Conservation (phyloP, 2,113 vertebrate genomes). For the Sus scrofa region T2T-Sscrofa CM000826.6:136259501-136260000, state of each 20-base stretch:
- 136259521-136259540: conserved; percentile 1
- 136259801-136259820: not conserved
- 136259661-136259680: not conserved
- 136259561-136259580: conserved; percentile 56
- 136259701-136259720: not conserved
- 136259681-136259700: not conserved
- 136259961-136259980: not conserved
- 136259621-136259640: not conserved
- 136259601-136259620: not conserved
- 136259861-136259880: not conserved
- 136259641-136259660: not conserved
- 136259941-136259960: not conserved
- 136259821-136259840: not conserved
- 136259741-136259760: not conserved
- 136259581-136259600: conserved; percentile 1
- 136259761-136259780: not conserved
- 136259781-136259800: not conserved
- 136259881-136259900: not conserved
- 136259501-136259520: conserved; percentile 57
- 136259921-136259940: not conserved
- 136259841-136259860: not conserved
- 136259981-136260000: not conserved
- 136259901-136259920: not conserved
- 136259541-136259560: conserved; percentile 59
- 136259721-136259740: not conserved